Conservation (phyloP, 2,888 invertebrate genomes). For the Anodontia alba region DNA sequence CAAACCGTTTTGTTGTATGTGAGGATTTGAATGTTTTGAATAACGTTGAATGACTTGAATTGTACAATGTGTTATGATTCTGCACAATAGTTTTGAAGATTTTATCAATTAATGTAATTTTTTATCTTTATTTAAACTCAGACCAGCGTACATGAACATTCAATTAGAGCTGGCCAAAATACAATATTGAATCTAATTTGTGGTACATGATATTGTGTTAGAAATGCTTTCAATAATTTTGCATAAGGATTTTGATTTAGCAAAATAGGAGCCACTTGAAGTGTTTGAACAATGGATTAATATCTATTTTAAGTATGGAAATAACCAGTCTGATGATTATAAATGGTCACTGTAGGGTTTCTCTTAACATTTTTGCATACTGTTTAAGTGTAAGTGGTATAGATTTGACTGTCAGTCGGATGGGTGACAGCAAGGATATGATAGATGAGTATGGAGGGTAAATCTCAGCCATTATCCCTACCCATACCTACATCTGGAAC, state of each 20-base stretch:
- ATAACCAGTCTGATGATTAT: not conserved
- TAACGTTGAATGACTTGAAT: not conserved
- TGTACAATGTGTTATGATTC: constrained; percentile 15
- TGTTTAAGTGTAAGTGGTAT: too few species aligned
- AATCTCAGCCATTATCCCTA: not conserved
- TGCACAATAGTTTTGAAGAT: constrained; percentile 12
- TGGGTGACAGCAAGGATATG: too few species aligned
- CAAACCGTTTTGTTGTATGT: constrained; percentile 6
- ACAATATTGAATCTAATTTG: not conserved
- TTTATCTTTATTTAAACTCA: constrained; percentile 22
- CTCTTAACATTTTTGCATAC: not conserved
- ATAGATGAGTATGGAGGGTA: not conserved
- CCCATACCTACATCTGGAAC: constrained; percentile 15
- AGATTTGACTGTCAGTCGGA: too few species aligned
- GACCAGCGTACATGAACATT: constrained; percentile 4
- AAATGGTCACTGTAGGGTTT: not conserved
- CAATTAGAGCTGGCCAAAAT: constrained; percentile 9
- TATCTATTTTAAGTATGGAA: not conserved
- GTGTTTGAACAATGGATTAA: constrained; percentile 38
- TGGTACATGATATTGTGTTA: not conserved
- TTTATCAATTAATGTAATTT: constrained; percentile 21
- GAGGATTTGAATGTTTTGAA: not conserved
- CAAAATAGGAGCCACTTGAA: constrained; percentile 16
- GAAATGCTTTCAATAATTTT: constrained; percentile 12
- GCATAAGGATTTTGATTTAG: not conserved